Evolutionary conservation across 2,797 vertebrate genomes (phyloP).

Genomic region (Champsocephalus esox): DNA sequence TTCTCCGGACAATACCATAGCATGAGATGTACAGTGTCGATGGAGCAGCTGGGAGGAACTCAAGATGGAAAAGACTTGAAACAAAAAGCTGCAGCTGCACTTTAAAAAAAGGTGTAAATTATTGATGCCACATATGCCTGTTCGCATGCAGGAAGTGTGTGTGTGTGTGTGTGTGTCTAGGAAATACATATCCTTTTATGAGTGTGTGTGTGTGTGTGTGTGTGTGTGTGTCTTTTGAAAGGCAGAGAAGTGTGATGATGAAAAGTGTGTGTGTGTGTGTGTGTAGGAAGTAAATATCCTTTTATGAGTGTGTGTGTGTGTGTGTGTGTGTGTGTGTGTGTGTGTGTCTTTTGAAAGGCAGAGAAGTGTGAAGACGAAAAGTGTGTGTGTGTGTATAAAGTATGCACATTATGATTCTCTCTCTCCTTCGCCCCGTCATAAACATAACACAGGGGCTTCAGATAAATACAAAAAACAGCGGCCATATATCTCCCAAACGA

Average conservation of each 20-base stretch:
- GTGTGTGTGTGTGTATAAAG: slow-evolving; percentile 29
- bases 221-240: slow-evolving; percentile 21
- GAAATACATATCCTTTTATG: background rate
- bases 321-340: slow-evolving; percentile 7
- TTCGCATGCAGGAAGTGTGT: background rate
- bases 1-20: slow-evolving; percentile 40
- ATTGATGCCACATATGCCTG: slow-evolving; percentile 32
- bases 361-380: no score
- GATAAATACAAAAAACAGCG: slow-evolving; percentile 19
- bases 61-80: slow-evolving; percentile 29
- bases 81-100: slow-evolving; percentile 36
- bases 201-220: slow-evolving; percentile 5
- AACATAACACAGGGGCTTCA: slow-evolving; percentile 54
- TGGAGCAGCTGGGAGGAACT: slow-evolving; percentile 46
- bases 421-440: slow-evolving; percentile 41
- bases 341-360: background rate
- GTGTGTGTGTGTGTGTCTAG: background rate
- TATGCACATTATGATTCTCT: slow-evolving; percentile 25
- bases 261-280: background rate
- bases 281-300: background rate
- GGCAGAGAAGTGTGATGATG: no score
- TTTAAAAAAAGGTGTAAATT: slow-evolving; percentile 24
- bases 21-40: slow-evolving; percentile 58
- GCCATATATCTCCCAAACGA: slow-evolving; percentile 59
- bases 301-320: slow-evolving; percentile 8